Evolutionary conservation across 2,888 invertebrate genomes (phyloP), one percentile per base, ranked within the genome.

Genomic region (Fissipunctia ypsillon): DNA sequence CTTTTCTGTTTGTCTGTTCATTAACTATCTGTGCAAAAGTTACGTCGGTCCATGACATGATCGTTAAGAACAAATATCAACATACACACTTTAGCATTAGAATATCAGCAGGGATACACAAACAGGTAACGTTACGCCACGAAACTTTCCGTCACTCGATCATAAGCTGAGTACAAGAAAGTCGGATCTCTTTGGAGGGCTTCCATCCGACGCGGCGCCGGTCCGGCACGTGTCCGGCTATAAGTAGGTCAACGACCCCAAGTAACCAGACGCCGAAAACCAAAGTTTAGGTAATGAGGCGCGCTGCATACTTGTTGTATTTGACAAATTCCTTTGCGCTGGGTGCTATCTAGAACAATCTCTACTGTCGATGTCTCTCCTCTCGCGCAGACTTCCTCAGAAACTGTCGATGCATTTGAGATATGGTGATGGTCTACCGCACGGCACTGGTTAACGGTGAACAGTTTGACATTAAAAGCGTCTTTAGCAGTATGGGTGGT

Each of bases 211-310:
- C 54, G 22, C 45, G 63, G 67, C 79, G 61, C 50, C 64, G 43
- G 35, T n/a, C 54, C 66, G 69, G 56, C 69, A 75, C 79, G 79
- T 80, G 76, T 54, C 48, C 22, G 22, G 41, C 38, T 31, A 7
- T 28, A 76, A 68, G n/a, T 80, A 65, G 81, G 80, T 76, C 80
- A 80, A 31, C 14, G 35, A 0, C 45, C 52, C 19, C 19, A 35
- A 10, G n/a, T 10, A 43, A 69, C 14, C 28, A 59, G 1, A 56
- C 0, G 5, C 25, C 41, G 54, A 73, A 73, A 65, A 63, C 28
- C 45, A 45, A 63, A 22, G 28, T 31, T 63, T 31, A 22, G 22
- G 43, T 28, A 45, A 45, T 22, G 22, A 25, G 22, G 9, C 43
- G 4, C 25, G 19, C 28, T 43, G 43, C 7, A 22, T 45, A 63